phyloP scores from a whole-genome alignment of 1,140 invertebrate species.

The Holotrichia oblita region DNA sequence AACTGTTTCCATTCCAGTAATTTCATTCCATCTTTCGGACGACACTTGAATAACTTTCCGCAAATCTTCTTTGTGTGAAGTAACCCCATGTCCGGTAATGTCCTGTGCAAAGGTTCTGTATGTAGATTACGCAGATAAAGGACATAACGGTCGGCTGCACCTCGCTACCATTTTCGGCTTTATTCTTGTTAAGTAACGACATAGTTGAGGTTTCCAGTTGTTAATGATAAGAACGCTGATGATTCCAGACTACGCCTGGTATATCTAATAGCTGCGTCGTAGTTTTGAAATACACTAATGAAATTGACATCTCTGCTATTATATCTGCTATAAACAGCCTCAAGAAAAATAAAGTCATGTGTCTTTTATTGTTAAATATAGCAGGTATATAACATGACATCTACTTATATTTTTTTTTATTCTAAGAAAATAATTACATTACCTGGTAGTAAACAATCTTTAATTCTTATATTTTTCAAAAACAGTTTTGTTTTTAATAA shows the following conservation, averaged over 20 bases:
- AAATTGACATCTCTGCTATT: not conserved
- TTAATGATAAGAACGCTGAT: slow-evolving; percentile 53
- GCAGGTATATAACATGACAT: no score
- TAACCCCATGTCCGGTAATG: slow-evolving; percentile 43
- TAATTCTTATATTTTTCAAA: not conserved
- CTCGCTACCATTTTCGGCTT: slow-evolving; percentile 55
- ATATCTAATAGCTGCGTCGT: slow-evolving; percentile 40
- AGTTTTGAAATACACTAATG: not conserved
- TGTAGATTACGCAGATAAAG: slow-evolving; percentile 59
- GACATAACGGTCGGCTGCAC: slow-evolving; percentile 56
- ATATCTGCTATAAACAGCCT: not conserved
- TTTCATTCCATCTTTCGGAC: slow-evolving; percentile 31
- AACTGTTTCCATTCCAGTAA: slow-evolving; percentile 34
- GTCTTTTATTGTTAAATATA: not conserved
- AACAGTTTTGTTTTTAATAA: not conserved
- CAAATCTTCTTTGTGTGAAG: slow-evolving; percentile 39
- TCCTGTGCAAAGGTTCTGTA: slow-evolving; percentile 51
- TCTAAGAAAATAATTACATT: not conserved
- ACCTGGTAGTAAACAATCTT: not conserved
- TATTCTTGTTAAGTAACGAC: slow-evolving; percentile 58
- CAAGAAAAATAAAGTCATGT: not conserved
- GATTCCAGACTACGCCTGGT: slow-evolving; percentile 17
- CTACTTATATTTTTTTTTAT: no score
- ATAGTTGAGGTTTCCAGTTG: slow-evolving; percentile 59
- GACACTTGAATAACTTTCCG: slow-evolving; percentile 37